Base-by-base conservation (phyloP, 2,888 invertebrate species). In the Diarsia rubi region DNA sequence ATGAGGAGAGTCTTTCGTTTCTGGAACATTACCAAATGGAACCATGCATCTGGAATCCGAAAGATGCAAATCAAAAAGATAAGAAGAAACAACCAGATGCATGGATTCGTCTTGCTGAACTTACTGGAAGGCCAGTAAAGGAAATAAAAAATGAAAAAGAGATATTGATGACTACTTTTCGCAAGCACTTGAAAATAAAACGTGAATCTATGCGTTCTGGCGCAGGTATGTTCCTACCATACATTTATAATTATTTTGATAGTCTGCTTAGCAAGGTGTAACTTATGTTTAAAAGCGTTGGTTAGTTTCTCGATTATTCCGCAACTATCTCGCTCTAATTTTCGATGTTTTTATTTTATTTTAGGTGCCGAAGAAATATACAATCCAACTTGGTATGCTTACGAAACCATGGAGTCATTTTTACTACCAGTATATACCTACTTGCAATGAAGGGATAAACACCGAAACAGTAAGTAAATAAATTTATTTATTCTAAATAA, bases 61-160 rank as follows among this genome's bases (percentile, higher is more conserved):
- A 84, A 82, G 79, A 82, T 72, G 70, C 63, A 73, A 78, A 82
- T 69, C 79, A 83, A 73, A 83, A 84, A 82, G 81, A 86, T 82
- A 83, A 82, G 78, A 80, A 81, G 67, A 85, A 86, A 81, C 52
- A 64, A 62, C 62, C 76, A 70, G 80, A 80, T 81, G 84, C 80
- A 67, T 84, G 80, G 82, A 81, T 66, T 76, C 75, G 81, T 76
- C 69, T 84, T 59, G 74, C 69, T 77, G 74, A 78, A 69, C 52
- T 81, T 52, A 78, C 66, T 42, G 72, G 74, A 77, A 80, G 68
- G 73, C 71, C 69, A 74, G 77, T 78, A 67, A 79, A 84, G 63
- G 73, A 84, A 77, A 68, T 54, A 72, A 73, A 79, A 83, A 85
- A 78, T 54, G 60, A 73, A 79, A 83, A 85, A 78, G 79, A 81